A percentile compares a stretch with the other conserved stretches of the same genome.
phyloP scores from a whole-genome alignment of 2,888 invertebrate species.

The Myopa testacea region DNA sequence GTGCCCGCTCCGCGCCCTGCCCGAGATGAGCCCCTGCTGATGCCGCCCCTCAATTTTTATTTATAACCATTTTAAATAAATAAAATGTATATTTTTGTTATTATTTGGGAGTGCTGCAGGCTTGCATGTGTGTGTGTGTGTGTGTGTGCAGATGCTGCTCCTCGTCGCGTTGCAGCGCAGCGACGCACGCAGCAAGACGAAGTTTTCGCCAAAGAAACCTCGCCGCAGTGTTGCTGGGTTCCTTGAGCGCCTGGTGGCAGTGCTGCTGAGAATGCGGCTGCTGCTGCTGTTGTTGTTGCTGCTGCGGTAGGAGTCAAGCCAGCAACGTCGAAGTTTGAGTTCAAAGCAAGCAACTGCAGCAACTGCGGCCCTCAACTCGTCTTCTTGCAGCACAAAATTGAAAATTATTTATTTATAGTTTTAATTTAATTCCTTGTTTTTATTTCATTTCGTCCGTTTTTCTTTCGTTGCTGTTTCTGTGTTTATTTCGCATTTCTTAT shows the following conservation, averaged over 20 bases:
- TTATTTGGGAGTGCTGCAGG: constrained; percentile 19
- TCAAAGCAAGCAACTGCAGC: neutral
- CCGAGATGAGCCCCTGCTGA: neutral
- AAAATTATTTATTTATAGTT: constrained; percentile 41
- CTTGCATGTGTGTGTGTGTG: neutral
- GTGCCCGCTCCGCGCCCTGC: neutral
- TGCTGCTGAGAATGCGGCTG: constrained; percentile 15
- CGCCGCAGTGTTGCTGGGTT: constrained; percentile 41
- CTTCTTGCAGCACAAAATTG: constrained; percentile 25
- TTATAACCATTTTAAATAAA: constrained; percentile 38
- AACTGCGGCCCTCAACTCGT: constrained; percentile 10
- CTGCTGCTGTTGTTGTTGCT: constrained; percentile 40
- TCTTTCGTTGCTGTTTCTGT: constrained; percentile 2
- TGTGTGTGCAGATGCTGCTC: constrained; percentile 28
- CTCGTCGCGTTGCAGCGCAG: neutral
- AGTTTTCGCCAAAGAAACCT: constrained; percentile 4
- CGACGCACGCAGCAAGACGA: neutral
- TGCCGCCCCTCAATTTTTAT: constrained; percentile 17
- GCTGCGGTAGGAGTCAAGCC: neutral
- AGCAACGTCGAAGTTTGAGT: constrained; percentile 13
- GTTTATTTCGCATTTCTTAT: neutral
- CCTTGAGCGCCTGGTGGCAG: constrained; percentile 50
- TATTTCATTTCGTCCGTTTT: neutral
- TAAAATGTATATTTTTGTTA: constrained; percentile 40
- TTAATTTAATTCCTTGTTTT: constrained; percentile 35